Evolutionary conservation across 2,888 invertebrate species (phyloP).

Genomic region (Synanthedon vespiformis): DNA sequence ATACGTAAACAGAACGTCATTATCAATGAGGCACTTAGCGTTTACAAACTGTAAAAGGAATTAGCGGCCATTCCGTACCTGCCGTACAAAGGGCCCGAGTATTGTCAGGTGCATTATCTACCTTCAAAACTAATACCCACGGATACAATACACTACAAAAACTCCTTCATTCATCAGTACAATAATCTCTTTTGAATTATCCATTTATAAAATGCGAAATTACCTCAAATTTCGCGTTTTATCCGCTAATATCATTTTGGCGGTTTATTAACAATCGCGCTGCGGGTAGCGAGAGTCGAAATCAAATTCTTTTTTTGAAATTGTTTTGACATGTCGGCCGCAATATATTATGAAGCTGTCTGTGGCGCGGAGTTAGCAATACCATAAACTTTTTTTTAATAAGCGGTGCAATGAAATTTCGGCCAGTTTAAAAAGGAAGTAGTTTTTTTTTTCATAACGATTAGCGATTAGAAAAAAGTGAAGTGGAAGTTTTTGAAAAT

Average conservation of each 20-base stretch:
- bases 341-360: conserved; percentile 23
- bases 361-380: conserved; percentile 21
- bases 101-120: conserved; percentile 61
- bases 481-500: conserved; percentile 62
- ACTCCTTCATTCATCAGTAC: conserved; percentile 47
- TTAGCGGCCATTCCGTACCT: conserved; percentile 27
- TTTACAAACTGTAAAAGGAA: conserved; percentile 24
- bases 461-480: conserved; percentile 51
- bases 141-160: conserved; percentile 32
- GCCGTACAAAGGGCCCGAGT: conserved; percentile 31
- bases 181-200: conserved; percentile 49
- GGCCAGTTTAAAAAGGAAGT: conserved; percentile 48
- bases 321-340: conserved; percentile 54
- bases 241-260: conserved; percentile 31
- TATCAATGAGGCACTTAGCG: conserved; percentile 17
- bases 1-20: conserved; percentile 42
- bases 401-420: conserved; percentile 12
- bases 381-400: conserved; percentile 48
- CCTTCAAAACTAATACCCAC: conserved; percentile 43
- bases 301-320: conserved; percentile 32
- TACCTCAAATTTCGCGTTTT: conserved; percentile 31
- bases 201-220: conserved; percentile 27
- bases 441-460: conserved; percentile 62
- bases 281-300: conserved; percentile 16
- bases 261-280: conserved; percentile 47